These are phyloP conservation scores for Calosoma granatense DNA, from an alignment of 1,140 invertebrate genomes.

Conservation along the genomic window DNA sequence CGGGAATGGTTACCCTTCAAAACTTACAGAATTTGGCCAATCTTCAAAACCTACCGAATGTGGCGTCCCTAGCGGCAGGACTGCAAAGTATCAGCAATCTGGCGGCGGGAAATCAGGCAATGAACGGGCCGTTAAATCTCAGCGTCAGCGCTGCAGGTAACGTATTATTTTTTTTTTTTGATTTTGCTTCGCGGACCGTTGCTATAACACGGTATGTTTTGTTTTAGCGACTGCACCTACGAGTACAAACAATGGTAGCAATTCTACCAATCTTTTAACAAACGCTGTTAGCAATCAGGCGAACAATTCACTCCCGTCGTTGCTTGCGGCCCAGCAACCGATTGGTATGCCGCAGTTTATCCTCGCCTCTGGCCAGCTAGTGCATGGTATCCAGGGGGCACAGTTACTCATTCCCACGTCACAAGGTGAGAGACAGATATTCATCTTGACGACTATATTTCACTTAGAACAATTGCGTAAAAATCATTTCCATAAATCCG, in stretches of 20 bases:
- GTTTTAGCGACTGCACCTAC: slow-evolving; percentile 2
- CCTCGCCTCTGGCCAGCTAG: slow-evolving; percentile 78
- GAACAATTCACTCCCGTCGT: slow-evolving; percentile 25
- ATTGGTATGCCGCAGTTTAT: slow-evolving; percentile 82
- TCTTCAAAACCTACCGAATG: slow-evolving; percentile 54
- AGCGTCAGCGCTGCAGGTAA: slow-evolving; percentile 62
- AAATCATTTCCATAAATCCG: too few species aligned
- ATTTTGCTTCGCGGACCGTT: slow-evolving; percentile 15
- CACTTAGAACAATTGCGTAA: background rate
- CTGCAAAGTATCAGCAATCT: slow-evolving; percentile 60
- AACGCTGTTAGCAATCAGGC: background rate
- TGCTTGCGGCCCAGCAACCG: slow-evolving; percentile 40
- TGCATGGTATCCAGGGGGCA: slow-evolving; percentile 84
- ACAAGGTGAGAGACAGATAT: slow-evolving; percentile 55
- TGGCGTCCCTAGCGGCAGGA: slow-evolving; percentile 55
- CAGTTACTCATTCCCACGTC: slow-evolving; percentile 89
- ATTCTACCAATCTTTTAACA: background rate
- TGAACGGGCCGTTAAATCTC: slow-evolving; percentile 70
- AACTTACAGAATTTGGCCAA: slow-evolving; percentile 65
- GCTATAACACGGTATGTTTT: background rate
- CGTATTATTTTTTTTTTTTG: slow-evolving; percentile 10
- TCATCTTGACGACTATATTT: background rate
- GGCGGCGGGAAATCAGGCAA: slow-evolving; percentile 50
- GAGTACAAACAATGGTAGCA: slow-evolving; percentile 1
- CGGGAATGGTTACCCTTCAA: slow-evolving; percentile 63